Conservation (phyloP, 1,140 invertebrate genomes). For the Coenobita brevimanus region DNA sequence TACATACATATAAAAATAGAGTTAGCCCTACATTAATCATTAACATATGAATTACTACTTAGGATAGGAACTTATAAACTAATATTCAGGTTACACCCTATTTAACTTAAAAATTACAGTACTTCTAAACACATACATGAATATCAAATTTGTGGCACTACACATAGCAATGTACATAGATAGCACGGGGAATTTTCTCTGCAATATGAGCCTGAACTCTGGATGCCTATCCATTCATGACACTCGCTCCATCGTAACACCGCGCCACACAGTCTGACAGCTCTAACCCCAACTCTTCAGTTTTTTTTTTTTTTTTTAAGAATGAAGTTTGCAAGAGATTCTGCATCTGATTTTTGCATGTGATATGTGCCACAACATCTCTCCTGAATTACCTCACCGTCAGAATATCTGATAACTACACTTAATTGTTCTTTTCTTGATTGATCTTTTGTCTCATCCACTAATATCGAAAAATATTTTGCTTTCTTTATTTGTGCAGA, state of each 20-base stretch:
- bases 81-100: no score
- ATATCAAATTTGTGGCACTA: no score
- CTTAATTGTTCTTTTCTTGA: constrained; percentile 36
- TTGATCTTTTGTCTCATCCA: constrained; percentile 33
- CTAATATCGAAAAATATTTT: constrained; percentile 32
- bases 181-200: constrained; percentile 33
- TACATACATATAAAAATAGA: no score
- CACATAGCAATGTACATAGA: constrained; percentile 34
- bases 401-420: not conserved
- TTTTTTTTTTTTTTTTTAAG: constrained; percentile 3
- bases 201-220: constrained; percentile 21
- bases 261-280: constrained; percentile 14
- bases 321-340: constrained; percentile 27
- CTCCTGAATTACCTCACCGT: constrained; percentile 37
- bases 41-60: no score
- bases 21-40: no score
- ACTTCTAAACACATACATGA: no score
- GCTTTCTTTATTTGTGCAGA: not conserved
- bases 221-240: constrained; percentile 24
- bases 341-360: constrained; percentile 28
- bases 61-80: no score
- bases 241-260: constrained; percentile 42
- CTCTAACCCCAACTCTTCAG: constrained; percentile 29
- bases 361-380: constrained; percentile 28
- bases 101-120: no score